phyloP scores from a whole-genome alignment of 2,113 vertebrate genomes.

The Sakesphorus luctuosus region DNA sequence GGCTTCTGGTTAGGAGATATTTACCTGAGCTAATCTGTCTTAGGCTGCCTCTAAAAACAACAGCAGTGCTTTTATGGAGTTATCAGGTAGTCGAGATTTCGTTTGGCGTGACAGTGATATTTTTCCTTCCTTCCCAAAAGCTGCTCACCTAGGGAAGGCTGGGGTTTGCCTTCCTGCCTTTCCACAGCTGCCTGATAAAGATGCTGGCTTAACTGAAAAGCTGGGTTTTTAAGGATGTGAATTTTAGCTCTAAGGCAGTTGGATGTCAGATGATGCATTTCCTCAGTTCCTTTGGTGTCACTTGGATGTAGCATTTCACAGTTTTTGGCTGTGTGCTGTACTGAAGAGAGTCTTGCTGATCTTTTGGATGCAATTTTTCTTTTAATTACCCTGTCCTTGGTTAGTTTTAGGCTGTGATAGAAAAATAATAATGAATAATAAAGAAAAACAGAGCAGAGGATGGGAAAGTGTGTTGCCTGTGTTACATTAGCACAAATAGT shows the following conservation, averaged over 20 bases:
- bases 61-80: background rate
- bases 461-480: accelerated
- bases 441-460: background rate
- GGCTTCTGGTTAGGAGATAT: constrained; percentile 22
- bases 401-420: background rate
- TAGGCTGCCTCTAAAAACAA: constrained; percentile 40
- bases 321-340: background rate
- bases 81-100: constrained; percentile 25
- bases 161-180: background rate
- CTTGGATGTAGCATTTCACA: background rate
- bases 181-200: background rate
- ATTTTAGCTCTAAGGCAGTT: background rate
- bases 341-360: background rate
- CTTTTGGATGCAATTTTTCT: background rate
- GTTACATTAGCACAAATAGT: background rate
- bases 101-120: background rate
- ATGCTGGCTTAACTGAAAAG: background rate
- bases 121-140: background rate
- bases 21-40: constrained; percentile 55
- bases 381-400: background rate
- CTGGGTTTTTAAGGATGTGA: background rate
- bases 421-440: background rate
- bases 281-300: background rate
- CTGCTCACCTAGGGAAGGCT: background rate
- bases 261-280: background rate